A percentile compares a stretch with the other conserved stretches of the same genome.
These are phyloP conservation scores for Sylvia borin DNA, from an alignment of 2,797 vertebrate genomes.

Conservation along the genomic window DNA sequence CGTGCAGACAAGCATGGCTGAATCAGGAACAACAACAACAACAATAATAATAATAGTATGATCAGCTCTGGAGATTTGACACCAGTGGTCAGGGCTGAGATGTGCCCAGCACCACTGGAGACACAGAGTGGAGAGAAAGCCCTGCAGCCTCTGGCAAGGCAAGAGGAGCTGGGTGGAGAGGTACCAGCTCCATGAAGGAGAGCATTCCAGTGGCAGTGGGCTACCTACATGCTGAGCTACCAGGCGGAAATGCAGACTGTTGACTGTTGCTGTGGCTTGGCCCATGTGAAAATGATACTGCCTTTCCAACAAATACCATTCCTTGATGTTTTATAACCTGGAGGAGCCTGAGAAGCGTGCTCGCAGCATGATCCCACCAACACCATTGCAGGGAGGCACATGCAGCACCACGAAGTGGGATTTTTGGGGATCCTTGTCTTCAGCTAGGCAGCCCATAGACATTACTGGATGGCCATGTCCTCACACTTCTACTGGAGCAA, in stretches of 20 bases:
- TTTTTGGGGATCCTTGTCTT: not conserved
- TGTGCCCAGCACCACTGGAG: not conserved
- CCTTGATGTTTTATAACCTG: not conserved
- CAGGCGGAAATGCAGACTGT: not conserved
- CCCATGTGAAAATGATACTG: not conserved
- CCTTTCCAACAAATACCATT: not conserved
- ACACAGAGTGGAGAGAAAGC: not conserved
- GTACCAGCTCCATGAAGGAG: not conserved
- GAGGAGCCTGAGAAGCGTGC: not conserved
- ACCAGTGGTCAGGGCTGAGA: not conserved
- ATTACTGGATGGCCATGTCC: accelerated
- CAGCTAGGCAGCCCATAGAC: not conserved
- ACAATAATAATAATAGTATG: not conserved
- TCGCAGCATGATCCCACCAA: not conserved
- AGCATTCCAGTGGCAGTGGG: not conserved
- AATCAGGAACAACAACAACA: not conserved
- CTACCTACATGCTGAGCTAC: not conserved
- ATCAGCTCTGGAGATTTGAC: not conserved
- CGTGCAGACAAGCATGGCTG: not conserved
- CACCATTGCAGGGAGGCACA: not conserved
- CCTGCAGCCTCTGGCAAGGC: not conserved
- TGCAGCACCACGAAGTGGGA: accelerated
- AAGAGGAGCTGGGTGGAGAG: not conserved
- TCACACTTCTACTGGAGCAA: not conserved
- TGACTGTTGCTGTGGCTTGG: not conserved